Evolutionary conservation across 2,888 invertebrate species (phyloP).

Genomic region (Trissoscelio sp.): DNA sequence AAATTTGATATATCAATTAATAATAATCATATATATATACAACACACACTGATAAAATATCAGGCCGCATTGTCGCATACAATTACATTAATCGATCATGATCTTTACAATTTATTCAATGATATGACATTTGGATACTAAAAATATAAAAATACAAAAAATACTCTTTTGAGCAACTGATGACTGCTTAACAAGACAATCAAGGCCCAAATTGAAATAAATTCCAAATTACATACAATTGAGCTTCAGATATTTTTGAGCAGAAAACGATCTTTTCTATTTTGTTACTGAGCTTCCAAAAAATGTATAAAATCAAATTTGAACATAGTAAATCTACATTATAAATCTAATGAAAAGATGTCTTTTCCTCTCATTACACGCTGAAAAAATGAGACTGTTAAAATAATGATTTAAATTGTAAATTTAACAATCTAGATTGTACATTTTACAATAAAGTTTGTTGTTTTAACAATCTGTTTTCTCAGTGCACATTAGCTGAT

Average conservation of each 20-base stretch:
- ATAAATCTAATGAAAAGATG: neutral
- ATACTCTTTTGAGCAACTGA: constrained; percentile 27
- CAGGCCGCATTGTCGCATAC: constrained; percentile 18
- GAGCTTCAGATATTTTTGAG: neutral
- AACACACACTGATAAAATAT: constrained; percentile 11
- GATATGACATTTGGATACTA: constrained; percentile 8
- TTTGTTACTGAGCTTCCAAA: too few species aligned
- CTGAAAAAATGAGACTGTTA: too few species aligned
- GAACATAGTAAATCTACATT: neutral
- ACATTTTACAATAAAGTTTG: too few species aligned
- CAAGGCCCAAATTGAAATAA: constrained; percentile 22
- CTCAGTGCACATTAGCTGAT: neutral
- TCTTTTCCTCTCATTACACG: neutral
- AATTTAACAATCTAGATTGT: too few species aligned
- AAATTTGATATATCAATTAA: constrained; percentile 8
- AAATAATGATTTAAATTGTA: too few species aligned
- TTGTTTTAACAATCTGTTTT: too few species aligned
- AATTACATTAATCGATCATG: neutral
- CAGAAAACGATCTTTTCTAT: neutral
- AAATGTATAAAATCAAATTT: too few species aligned
- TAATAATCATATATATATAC: constrained; percentile 22
- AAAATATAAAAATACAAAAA: constrained; percentile 4
- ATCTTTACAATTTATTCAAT: neutral
- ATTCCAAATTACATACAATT: neutral
- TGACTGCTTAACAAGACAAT: constrained; percentile 36